Conservation (phyloP, 2,888 invertebrate genomes). For the Lathronympha strigana region DNA sequence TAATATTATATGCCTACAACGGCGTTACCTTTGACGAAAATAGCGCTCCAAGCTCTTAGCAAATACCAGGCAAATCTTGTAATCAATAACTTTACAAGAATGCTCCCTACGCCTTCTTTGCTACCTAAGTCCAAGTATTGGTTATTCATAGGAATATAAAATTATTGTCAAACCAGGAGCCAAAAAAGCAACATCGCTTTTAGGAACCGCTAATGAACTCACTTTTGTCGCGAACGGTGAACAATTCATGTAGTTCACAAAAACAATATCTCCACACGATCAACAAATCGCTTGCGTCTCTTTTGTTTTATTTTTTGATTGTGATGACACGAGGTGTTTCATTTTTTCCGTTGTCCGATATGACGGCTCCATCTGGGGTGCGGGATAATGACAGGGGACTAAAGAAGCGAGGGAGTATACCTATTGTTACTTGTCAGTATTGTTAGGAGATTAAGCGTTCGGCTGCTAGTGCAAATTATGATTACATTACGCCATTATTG, state of each 20-base stretch:
- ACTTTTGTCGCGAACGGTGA: neutral
- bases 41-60: neutral
- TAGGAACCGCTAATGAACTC: neutral
- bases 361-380: slow-evolving; percentile 69
- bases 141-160: neutral
- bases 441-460: slow-evolving; percentile 30
- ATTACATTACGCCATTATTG: neutral
- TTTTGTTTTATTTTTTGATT: slow-evolving; percentile 48
- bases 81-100: neutral
- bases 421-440: slow-evolving; percentile 21
- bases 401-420: slow-evolving; percentile 47
- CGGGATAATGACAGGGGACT: slow-evolving; percentile 66
- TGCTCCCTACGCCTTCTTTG: neutral
- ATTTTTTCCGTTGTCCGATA: slow-evolving; percentile 47
- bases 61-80: neutral
- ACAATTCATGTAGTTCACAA: slow-evolving; percentile 22
- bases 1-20: too few relatives aligned
- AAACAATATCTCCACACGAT: slow-evolving; percentile 34
- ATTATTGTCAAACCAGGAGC: neutral
- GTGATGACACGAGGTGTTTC: slow-evolving; percentile 45
- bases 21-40: too few relatives aligned
- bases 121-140: neutral
- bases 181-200: too few relatives aligned
- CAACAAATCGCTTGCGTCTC: slow-evolving; percentile 50
- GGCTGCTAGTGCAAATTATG: slow-evolving; percentile 21